Conservation (phyloP, 2,113 vertebrate genomes). For the Seriola dumerili region DNA sequence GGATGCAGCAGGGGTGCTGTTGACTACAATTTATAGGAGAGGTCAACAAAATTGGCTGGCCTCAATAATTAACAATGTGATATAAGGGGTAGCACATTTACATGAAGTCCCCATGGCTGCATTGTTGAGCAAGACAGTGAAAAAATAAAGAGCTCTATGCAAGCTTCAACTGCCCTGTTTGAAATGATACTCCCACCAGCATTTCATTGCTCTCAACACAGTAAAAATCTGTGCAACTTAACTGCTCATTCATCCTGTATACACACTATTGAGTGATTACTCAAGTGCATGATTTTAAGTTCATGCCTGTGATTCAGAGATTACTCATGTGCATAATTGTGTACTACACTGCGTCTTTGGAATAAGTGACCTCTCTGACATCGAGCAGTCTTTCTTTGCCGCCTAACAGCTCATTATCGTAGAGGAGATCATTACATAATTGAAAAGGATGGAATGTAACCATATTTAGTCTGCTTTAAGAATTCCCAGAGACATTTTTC, state of each 20-base stretch:
- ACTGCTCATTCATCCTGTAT: neutral
- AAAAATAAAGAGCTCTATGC: neutral
- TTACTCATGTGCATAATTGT: neutral
- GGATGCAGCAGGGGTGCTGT: constrained; percentile 7
- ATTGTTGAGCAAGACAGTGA: neutral
- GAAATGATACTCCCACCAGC: neutral
- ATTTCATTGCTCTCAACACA: neutral
- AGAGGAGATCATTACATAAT: neutral
- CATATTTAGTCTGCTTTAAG: neutral
- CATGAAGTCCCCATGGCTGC: neutral
- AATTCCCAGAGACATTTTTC: neutral
- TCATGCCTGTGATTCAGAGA: neutral
- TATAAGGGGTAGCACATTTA: neutral
- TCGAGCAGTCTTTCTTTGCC: neutral
- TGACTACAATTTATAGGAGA: constrained; percentile 5
- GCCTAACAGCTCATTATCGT: neutral
- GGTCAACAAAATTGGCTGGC: constrained; percentile 25
- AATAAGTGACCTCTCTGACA: neutral
- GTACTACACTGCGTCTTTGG: neutral
- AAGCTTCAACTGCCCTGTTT: neutral
- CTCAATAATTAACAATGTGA: constrained; percentile 34
- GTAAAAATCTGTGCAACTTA: neutral
- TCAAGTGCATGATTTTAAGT: constrained; percentile 26
- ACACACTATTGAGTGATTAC: neutral
- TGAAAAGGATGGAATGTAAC: neutral